phyloP scores from a whole-genome alignment of 2,797 vertebrate species.

The Tapirus indicus region DNA sequence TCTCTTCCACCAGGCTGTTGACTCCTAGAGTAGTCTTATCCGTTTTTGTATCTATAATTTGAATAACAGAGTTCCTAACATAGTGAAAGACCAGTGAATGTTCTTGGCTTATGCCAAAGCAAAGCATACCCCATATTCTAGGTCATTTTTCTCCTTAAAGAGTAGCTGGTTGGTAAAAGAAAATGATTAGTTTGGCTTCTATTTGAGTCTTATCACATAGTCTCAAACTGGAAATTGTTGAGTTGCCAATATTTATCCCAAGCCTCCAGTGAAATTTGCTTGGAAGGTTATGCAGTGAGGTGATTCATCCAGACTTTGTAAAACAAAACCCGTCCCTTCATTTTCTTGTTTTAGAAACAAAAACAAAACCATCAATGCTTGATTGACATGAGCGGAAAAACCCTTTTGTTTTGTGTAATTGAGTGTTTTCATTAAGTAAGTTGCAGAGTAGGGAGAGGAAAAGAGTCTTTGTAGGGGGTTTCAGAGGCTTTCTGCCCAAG shows the following conservation, averaged over 20 bases:
- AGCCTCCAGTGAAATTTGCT: constrained; percentile 24
- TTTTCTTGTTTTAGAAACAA: constrained; percentile 71
- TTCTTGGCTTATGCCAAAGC: neutral
- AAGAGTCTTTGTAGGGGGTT: constrained; percentile 57
- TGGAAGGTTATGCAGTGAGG: constrained; percentile 50
- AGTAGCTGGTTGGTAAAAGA: constrained; percentile 9
- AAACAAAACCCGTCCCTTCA: constrained; percentile 45
- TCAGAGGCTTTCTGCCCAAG: constrained; percentile 52
- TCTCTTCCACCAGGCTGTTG: neutral
- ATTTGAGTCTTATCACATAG: neutral
- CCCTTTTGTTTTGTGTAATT: constrained; percentile 69
- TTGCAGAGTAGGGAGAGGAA: constrained; percentile 55
- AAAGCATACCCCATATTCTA: neutral
- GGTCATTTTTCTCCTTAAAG: constrained; percentile 49
- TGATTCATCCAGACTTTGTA: constrained; percentile 69
- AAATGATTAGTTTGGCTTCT: neutral
- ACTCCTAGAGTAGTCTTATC: neutral
- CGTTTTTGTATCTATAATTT: neutral
- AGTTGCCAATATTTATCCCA: constrained; percentile 43
- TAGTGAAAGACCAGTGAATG: neutral
- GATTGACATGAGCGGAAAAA: constrained; percentile 23
- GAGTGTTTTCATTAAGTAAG: constrained; percentile 67
- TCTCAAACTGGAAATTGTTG: constrained; percentile 3
- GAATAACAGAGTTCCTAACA: neutral
- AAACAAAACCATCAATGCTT: constrained; percentile 63